Percentiles rank a stretch among this genome's conserved stretches.
Conservation (phyloP, 2,797 vertebrate species). For the Rhodeus uyekii region DNA sequence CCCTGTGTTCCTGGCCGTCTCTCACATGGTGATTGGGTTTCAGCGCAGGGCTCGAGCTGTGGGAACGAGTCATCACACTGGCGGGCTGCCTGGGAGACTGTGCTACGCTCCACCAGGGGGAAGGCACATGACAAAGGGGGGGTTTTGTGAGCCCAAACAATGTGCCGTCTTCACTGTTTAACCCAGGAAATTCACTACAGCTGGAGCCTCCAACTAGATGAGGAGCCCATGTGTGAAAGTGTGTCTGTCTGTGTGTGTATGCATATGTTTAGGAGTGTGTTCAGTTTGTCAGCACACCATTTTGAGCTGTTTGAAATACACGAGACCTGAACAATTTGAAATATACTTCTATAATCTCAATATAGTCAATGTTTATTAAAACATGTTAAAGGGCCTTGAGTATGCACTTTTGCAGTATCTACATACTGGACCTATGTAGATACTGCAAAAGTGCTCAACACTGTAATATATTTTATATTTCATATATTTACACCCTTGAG, state of each 20-base stretch:
- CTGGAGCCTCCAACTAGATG: conserved; percentile 52
- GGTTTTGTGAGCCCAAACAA: conserved; percentile 57
- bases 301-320: not conserved
- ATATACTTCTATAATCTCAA: not conserved
- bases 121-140: conserved; percentile 61
- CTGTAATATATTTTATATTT: too few relatives aligned
- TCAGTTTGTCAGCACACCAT: not conserved
- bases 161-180: conserved; percentile 62
- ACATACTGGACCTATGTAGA: too few relatives aligned
- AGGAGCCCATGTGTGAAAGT: conserved; percentile 45
- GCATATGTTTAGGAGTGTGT: not conserved
- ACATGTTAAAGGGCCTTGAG: not conserved
- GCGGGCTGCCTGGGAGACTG: conserved; percentile 62
- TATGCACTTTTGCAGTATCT: too few relatives aligned
- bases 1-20: conserved; percentile 65
- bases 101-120: conserved; percentile 57
- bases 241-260: conserved; percentile 23
- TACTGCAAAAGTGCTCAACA: not conserved
- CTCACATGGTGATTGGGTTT: conserved; percentile 78
- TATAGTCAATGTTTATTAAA: not conserved
- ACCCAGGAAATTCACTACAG: conserved; percentile 60
- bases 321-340: not conserved
- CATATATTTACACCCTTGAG: too few relatives aligned
- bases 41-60: conserved; percentile 69
- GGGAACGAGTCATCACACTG: conserved; percentile 69